Evolutionary conservation across 1,140 invertebrate species (phyloP), one percentile per base, ranked within the genome.

Genomic region (Drosophila funebris): DNA sequence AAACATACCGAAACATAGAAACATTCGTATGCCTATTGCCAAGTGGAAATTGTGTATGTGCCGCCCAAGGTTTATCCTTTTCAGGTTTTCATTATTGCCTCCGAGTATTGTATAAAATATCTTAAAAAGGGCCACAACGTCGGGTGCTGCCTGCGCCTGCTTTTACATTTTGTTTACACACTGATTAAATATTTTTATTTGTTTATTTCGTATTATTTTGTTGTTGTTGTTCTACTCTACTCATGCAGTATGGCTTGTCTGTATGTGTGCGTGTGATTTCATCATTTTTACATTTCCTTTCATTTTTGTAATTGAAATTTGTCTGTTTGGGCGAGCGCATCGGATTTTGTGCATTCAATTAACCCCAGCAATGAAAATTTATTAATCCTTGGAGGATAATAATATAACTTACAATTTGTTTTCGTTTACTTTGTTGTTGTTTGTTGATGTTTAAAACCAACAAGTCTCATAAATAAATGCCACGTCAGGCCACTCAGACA

Each of bases 391-490:
- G 6, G 20, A 22, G 48, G n/a, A 57, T 41, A 71, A 33, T 27
- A 22, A 39, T 8, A 41, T 33, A 56, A 16, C 24, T 52, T 52
- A 22, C 44, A 24, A 29, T 37, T 68, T 68, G 39, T 69, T 70
- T 76, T 56, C 44, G 50, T 62, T 44, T 43, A 44, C 27, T 64
- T 75, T 60, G 66, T 58, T 46, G 58, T 57, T 76, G 48, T 78
- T 58, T 78, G 22, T 48, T 48, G n/a, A 29, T 48, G 29, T 48
- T 22, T 22, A 31, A 43, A 43, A 48, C 39, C 50, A 84, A 76
- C 50, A 80, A 73, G 75, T 73, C 54, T 75, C 77, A 75, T 87
- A 85, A 78, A 85, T 87, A 87, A 78, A 72, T 29, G 56, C 63
- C 46, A 60, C 29, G 52, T 62, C 33, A 52, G 58, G 39, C 61